Conservation (phyloP, 2,113 vertebrate genomes). For the Mohoua ochrocephala region DNA sequence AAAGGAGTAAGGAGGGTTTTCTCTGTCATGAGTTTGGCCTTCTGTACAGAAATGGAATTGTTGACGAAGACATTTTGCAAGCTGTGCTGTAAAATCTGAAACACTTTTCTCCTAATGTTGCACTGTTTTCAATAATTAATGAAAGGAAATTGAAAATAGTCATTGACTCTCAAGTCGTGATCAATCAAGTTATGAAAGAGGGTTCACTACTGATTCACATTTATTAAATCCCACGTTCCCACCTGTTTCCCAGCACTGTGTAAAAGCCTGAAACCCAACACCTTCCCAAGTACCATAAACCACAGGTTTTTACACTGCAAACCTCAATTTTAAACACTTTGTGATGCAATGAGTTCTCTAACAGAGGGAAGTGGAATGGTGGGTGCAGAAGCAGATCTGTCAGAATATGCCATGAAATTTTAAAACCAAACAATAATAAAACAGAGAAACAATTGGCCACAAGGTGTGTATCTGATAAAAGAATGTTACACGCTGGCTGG, state of each 20-base stretch:
- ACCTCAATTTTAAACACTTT: not conserved
- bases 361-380: not conserved
- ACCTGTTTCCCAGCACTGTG: not conserved
- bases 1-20: not conserved
- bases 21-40: not conserved
- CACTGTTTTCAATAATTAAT: conserved; percentile 5
- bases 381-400: not conserved
- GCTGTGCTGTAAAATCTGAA: not conserved
- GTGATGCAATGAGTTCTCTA: not conserved
- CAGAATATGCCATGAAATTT: not conserved
- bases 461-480: not conserved
- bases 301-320: not conserved
- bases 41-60: not conserved
- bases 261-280: not conserved
- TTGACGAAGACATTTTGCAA: not conserved
- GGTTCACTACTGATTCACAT: not conserved
- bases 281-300: not conserved
- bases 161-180: not conserved
- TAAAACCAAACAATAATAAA: not conserved
- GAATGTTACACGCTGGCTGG: not conserved
- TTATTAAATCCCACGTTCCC: not conserved
- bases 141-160: not conserved
- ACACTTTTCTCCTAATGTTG: not conserved
- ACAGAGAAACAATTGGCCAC: not conserved
- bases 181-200: not conserved